Evolutionary conservation across 2,888 invertebrate genomes (phyloP).

Genomic region (Carabus problematicus): DNA sequence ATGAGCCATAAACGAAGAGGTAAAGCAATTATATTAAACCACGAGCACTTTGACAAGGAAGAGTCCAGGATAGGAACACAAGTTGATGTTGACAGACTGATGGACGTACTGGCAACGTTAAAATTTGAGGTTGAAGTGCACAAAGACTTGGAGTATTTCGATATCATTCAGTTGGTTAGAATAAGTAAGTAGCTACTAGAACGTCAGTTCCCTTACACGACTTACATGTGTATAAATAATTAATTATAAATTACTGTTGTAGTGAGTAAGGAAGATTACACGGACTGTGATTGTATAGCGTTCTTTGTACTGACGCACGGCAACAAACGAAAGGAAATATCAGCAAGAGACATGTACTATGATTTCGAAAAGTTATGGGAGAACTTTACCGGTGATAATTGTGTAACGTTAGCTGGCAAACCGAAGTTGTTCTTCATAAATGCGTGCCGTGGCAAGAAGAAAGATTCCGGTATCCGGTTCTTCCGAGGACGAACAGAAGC

Average conservation of each 20-base stretch:
- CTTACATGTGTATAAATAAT: too few species aligned
- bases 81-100: conserved; percentile 23
- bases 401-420: conserved; percentile 60
- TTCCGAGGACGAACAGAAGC: conserved; percentile 32
- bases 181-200: conserved; percentile 20
- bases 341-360: conserved; percentile 56
- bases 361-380: conserved; percentile 58
- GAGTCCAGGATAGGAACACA: conserved; percentile 29
- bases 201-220: not conserved
- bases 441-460: conserved; percentile 33
- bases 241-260: conserved; percentile 16
- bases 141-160: conserved; percentile 26
- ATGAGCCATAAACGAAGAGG: conserved; percentile 28
- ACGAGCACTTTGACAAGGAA: conserved; percentile 38
- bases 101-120: conserved; percentile 13
- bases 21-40: conserved; percentile 37
- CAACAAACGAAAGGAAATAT: conserved; percentile 21
- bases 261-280: conserved; percentile 25
- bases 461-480: conserved; percentile 24
- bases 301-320: conserved; percentile 34
- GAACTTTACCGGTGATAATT: conserved; percentile 59
- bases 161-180: conserved; percentile 7
- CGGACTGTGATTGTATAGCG: conserved; percentile 27
- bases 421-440: conserved; percentile 64
- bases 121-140: conserved; percentile 27